phyloP scores from a whole-genome alignment of 1,140 invertebrate species.

The Glomeris maerens region DNA sequence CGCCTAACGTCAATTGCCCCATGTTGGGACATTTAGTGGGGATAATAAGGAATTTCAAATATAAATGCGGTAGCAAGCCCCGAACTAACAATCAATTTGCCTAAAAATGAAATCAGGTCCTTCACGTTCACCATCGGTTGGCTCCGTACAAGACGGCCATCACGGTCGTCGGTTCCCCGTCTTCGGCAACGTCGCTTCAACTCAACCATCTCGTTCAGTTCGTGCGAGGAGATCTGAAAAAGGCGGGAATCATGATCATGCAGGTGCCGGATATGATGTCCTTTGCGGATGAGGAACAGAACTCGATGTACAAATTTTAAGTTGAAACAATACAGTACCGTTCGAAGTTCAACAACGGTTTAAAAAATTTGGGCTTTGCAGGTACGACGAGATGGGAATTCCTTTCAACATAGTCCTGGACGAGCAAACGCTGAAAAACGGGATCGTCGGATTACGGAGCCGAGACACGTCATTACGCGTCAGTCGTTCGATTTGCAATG shows the following conservation, averaged over 20 bases:
- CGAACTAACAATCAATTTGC: no score
- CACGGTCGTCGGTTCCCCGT: constrained; percentile 23
- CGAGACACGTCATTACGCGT: constrained; percentile 54
- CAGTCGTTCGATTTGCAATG: neutral
- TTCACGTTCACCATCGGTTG: constrained; percentile 51
- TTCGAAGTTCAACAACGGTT: neutral
- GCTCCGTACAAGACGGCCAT: constrained; percentile 57
- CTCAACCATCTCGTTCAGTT: neutral
- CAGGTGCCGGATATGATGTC: neutral
- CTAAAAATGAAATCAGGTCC: constrained; percentile 22
- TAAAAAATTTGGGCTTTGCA: constrained; percentile 12
- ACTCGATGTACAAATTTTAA: neutral
- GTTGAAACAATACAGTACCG: neutral
- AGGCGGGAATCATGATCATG: neutral
- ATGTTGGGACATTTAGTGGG: no score
- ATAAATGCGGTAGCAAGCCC: no score
- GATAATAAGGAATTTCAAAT: no score
- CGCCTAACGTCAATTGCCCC: no score
- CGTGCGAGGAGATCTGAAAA: neutral
- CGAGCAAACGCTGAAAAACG: constrained; percentile 48
- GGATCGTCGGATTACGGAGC: constrained; percentile 51
- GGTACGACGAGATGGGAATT: constrained; percentile 37
- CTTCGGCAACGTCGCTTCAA: no score
- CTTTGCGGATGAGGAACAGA: neutral
- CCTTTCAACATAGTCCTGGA: constrained; percentile 51